Percentiles rank a stretch among this genome's conserved stretches.
Evolutionary conservation across 35 echinoderm and acorn worm genomes (phyloP).

Genomic region (Holothuria glaberrima): DNA sequence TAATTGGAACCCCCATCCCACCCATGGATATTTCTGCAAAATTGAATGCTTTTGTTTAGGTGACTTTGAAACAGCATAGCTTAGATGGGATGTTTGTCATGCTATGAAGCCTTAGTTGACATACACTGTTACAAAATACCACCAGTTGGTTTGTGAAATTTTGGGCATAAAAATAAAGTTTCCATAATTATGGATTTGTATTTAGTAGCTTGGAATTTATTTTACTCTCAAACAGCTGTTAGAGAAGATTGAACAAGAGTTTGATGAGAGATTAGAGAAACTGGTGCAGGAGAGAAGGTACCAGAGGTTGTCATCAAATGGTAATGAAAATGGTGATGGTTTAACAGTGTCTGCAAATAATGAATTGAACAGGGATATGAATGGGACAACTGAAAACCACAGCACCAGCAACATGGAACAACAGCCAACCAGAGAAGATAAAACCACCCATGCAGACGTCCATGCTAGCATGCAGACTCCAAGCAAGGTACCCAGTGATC

Average conservation of each 20-base stretch:
- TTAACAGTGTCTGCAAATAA: background rate
- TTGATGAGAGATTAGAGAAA: slow-evolving; percentile 44
- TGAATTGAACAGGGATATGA: slow-evolving; percentile 8
- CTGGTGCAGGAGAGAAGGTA: slow-evolving; percentile 39
- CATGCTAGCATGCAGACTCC: slow-evolving; percentile 14
- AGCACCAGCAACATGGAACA: background rate
- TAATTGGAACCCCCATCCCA: too few species aligned
- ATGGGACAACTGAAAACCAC: slow-evolving; percentile 12
- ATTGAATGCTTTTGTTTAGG: too few species aligned
- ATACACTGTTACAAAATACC: too few species aligned
- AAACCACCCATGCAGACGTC: slow-evolving; percentile 29
- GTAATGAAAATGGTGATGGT: background rate
- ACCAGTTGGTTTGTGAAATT: too few species aligned
- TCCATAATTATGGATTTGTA: too few species aligned
- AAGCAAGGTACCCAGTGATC: background rate
- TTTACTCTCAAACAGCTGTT: background rate
- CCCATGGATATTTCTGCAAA: too few species aligned
- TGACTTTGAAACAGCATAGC: too few species aligned
- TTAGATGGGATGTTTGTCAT: too few species aligned
- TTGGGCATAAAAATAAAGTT: too few species aligned
- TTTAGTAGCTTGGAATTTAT: too few species aligned
- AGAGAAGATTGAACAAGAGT: slow-evolving; percentile 39
- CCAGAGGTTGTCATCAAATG: slow-evolving; percentile 47
- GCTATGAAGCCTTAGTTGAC: too few species aligned
- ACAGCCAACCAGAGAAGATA: background rate